Evolutionary conservation across 1,140 invertebrate species (phyloP), one percentile per base, ranked within the genome.

Genomic region (Drosophila virilis): DNA sequence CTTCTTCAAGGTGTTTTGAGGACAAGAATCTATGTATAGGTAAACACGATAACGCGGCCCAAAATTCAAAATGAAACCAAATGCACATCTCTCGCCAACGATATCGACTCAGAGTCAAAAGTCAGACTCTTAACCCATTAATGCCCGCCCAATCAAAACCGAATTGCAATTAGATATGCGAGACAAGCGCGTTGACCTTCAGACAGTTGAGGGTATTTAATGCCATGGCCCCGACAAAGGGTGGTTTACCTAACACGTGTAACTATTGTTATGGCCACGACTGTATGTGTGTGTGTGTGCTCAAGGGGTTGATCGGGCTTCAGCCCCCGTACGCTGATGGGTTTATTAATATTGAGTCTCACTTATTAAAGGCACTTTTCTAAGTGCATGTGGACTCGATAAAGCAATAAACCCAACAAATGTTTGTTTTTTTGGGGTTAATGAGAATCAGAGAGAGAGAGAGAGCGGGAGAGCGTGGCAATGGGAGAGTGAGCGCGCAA

Each of bases 111-210:
- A 74, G 68, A 80, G 75, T 80, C 80, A 74, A 78, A 75, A 85
- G 81, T 85, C 82, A 83, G 74, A 37, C 65, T 67, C 73, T 89
- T 88, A 88, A 88, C 83, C 83, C 83, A 88, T 88, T 88, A 88
- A 86, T 79, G 80, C 54, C 73, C 71, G 80, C 54, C 73, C 71
- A 89, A 88, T 89, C 77, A 88, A 83, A 88, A 62, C 80, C 50
- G 78, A 89, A 88, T 89, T 57, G 55, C 62, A 81, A 88, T 88
- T 89, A 74, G 79, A 80, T 83, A 83, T 79, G 84, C 83, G 68
- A 65, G 54, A 43, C 38, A 68, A 61, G 48, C 57, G 48, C 50
- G 60, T 62, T 88, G 83, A 88, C 83, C 83, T 88, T 88, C 83
- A 79, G 59, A 35, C 17, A 8, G 45, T 33, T 35, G 33, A 37